Conservation (phyloP, 2,797 vertebrate genomes). For the Falco berigora region DNA sequence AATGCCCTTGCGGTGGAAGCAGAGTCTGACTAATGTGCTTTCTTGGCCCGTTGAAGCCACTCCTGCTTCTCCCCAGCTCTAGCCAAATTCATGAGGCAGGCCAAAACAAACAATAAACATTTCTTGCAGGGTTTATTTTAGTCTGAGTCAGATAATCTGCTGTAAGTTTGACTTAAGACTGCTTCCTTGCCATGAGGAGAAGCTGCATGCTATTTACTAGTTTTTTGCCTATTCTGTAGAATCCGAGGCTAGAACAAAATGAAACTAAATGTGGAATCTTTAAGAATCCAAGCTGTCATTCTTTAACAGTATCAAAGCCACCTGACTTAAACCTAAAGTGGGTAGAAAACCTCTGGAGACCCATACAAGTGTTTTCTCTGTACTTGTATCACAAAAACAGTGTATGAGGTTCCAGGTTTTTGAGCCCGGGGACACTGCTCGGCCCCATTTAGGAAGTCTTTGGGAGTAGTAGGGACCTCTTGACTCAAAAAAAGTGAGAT, state of each 20-base stretch:
- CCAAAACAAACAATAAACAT: constrained; percentile 58
- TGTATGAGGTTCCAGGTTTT: background rate
- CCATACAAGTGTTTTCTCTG: background rate
- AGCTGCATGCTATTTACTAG: background rate
- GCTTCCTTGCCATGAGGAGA: background rate
- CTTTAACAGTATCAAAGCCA: background rate
- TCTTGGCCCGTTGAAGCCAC: background rate
- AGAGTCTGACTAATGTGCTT: background rate
- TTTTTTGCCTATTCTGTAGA: background rate
- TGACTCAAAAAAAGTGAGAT: background rate
- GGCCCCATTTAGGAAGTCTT: background rate
- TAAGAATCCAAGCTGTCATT: background rate
- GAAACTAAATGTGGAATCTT: background rate
- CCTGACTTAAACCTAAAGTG: background rate
- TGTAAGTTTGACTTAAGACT: background rate
- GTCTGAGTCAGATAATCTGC: constrained; percentile 38
- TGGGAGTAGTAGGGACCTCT: background rate
- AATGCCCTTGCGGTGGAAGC: constrained; percentile 35
- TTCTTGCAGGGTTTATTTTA: constrained; percentile 21
- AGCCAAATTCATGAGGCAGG: background rate
- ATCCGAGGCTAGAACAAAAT: background rate
- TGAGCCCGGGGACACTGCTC: background rate
- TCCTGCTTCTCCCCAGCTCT: background rate
- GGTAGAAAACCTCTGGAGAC: background rate
- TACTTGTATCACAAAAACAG: background rate